Evolutionary conservation across 2,797 vertebrate genomes (phyloP).

Genomic region (Neomorphus geoffroyi): DNA sequence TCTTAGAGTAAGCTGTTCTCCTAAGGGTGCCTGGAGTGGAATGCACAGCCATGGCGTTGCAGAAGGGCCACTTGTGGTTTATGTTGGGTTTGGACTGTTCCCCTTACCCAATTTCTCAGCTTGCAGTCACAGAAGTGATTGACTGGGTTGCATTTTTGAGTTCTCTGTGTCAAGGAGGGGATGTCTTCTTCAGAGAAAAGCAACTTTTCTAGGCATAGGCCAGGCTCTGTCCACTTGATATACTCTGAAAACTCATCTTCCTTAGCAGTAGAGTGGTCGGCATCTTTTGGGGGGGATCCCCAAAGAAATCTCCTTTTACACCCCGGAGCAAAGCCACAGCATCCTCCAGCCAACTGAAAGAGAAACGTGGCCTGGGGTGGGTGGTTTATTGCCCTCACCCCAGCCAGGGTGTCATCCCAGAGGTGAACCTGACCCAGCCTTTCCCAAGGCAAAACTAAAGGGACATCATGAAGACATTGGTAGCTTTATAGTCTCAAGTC

Average conservation of each 20-base stretch:
- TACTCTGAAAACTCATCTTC: not conserved
- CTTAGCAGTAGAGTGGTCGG: not conserved
- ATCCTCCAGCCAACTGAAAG: not conserved
- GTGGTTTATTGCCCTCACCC: not conserved
- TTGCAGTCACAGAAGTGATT: fast-evolving
- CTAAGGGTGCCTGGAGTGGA: not conserved
- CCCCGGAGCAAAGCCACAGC: not conserved
- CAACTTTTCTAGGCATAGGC: not conserved
- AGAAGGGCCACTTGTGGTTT: not conserved
- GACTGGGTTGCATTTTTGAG: not conserved
- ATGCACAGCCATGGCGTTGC: not conserved
- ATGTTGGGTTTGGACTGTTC: fast-evolving
- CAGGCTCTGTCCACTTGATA: not conserved
- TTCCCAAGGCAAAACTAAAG: not conserved
- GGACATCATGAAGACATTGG: not conserved
- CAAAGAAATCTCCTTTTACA: not conserved
- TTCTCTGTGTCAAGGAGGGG: fast-evolving
- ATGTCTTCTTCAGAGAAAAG: not conserved
- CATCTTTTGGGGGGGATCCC: not conserved
- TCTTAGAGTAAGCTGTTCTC: not conserved
- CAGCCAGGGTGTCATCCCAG: not conserved
- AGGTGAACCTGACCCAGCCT: not conserved
- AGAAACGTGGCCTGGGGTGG: not conserved
- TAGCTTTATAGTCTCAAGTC: not conserved
- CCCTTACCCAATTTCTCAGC: not conserved